Percentiles rank a stretch among this genome's conserved stretches.
Conservation (phyloP, 2,888 invertebrate species). For the Agrotis puta region DNA sequence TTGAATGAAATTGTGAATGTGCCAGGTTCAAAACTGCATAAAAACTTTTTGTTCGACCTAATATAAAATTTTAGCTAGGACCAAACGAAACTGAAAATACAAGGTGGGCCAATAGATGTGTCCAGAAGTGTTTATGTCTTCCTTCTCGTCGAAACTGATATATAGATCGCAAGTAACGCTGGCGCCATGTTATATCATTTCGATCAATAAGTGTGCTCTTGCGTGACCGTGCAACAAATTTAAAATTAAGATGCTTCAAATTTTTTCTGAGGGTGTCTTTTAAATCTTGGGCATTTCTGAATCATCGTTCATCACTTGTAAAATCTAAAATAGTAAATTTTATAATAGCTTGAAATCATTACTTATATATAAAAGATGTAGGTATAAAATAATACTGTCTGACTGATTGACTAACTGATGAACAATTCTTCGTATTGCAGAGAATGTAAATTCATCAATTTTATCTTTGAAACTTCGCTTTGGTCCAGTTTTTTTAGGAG, state of each 20-base stretch:
- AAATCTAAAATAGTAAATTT: slow-evolving; percentile 38
- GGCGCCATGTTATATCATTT: slow-evolving; percentile 30
- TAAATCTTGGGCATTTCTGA: slow-evolving; percentile 41
- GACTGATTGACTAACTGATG: slow-evolving; percentile 19
- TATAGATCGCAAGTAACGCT: slow-evolving; percentile 32
- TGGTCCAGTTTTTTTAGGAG: slow-evolving; percentile 41
- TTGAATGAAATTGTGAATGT: no score
- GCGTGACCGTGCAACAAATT: slow-evolving; percentile 30
- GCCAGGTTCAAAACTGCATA: no score
- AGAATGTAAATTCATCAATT: slow-evolving; percentile 42
- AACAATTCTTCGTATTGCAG: slow-evolving; percentile 29
- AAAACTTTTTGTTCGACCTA: no score
- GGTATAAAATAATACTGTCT: slow-evolving; percentile 25
- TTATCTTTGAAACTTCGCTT: slow-evolving; percentile 41
- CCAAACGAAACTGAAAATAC: no score
- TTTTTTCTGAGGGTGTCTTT: slow-evolving; percentile 35
- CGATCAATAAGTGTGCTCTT: slow-evolving; percentile 43
- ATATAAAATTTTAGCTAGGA: no score
- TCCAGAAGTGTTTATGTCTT: no score
- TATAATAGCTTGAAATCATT: no score
- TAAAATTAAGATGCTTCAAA: slow-evolving; percentile 18
- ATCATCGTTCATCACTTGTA: slow-evolving; percentile 44
- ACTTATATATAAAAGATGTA: no score
- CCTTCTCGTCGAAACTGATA: no score
- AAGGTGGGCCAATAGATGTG: no score